These are phyloP conservation scores for Uromys caudimaculatus DNA, from an alignment of 2,797 vertebrate genomes.

Conservation along the genomic window DNA sequence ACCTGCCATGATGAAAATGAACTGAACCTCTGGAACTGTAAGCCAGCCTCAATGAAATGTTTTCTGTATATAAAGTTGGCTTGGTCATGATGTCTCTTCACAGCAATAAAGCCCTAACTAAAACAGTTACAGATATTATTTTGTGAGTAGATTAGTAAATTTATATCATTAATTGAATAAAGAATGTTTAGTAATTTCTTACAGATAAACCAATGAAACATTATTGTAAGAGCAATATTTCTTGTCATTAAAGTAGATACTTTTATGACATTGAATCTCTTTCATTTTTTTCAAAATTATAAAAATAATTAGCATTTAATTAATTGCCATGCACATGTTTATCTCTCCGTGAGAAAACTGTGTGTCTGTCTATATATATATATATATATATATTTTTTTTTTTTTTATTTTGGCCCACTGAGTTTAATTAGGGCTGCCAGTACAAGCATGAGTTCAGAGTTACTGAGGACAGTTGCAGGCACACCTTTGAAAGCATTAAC, in stretches of 20 bases:
- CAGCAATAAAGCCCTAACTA: too few relatives aligned
- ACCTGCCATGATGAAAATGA: too few relatives aligned
- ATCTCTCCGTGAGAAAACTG: not conserved
- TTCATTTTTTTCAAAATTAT: not conserved
- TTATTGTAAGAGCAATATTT: not conserved
- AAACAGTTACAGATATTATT: not conserved
- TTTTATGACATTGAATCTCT: not conserved
- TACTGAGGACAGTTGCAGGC: not conserved
- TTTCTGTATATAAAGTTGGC: too few relatives aligned
- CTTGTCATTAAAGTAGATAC: not conserved
- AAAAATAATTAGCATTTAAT: not conserved
- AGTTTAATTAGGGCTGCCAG: not conserved
- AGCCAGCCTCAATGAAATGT: too few relatives aligned
- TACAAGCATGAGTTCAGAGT: not conserved
- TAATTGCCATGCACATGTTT: not conserved
- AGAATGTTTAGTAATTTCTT: not conserved
- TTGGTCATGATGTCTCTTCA: too few relatives aligned
- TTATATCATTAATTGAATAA: not conserved
- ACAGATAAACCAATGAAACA: not conserved
- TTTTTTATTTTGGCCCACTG: not conserved
- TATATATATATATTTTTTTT: too few relatives aligned
- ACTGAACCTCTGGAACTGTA: too few relatives aligned
- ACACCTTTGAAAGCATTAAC: not conserved
- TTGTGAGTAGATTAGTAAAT: not conserved
- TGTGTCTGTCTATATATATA: too few relatives aligned